A percentile compares a stretch with the other conserved stretches of the same genome.
These are phyloP conservation scores for Neocrepidodera transversa DNA, from an alignment of 2,888 invertebrate species.

Conservation along the genomic window DNA sequence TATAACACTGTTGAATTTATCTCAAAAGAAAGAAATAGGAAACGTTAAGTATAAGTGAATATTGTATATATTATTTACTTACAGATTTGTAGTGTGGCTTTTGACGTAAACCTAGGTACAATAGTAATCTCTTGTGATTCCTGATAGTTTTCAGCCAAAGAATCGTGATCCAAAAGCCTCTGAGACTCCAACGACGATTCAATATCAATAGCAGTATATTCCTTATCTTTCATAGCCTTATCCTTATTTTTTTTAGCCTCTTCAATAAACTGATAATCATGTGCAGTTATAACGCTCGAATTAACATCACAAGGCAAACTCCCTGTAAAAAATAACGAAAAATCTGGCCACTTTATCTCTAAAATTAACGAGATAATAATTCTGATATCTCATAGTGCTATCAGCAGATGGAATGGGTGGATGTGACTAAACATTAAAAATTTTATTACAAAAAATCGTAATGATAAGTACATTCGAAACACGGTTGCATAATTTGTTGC, in stretches of 20 bases:
- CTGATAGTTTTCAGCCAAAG: conserved; percentile 50
- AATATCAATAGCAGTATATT: conserved; percentile 50
- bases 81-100: conserved; percentile 52
- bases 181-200: conserved; percentile 50
- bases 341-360: neutral
- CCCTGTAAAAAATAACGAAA: conserved; percentile 44
- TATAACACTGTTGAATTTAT: too few species aligned
- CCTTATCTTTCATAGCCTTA: conserved; percentile 48
- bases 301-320: conserved; percentile 59
- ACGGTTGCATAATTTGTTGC: conserved; percentile 43
- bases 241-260: conserved; percentile 51
- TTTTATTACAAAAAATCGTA: neutral
- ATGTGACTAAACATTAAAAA: neutral
- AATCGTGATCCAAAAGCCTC: conserved; percentile 54
- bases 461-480: neutral
- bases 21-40: too few species aligned
- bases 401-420: neutral
- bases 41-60: too few species aligned
- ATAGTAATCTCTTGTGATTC: conserved; percentile 40
- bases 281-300: conserved; percentile 48
- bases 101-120: conserved; percentile 49
- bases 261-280: conserved; percentile 54
- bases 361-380: neutral
- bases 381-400: neutral
- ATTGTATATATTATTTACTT: too few species aligned